Evolutionary conservation across 1,140 invertebrate species (phyloP).

Genomic region (Hydropsyche tenuis): DNA sequence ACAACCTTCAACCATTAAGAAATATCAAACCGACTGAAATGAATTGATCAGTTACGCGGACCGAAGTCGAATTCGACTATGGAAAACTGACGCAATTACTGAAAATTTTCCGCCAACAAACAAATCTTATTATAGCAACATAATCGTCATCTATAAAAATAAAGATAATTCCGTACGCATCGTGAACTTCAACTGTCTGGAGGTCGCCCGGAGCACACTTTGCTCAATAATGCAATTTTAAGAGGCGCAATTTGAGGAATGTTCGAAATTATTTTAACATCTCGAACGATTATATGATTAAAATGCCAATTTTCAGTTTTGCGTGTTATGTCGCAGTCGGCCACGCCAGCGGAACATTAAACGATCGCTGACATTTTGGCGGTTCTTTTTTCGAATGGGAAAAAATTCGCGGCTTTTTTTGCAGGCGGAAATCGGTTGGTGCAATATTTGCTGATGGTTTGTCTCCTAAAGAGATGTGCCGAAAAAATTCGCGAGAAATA

Average conservation of each 20-base stretch:
- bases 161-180: background rate
- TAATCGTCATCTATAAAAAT: too few relatives aligned
- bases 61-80: background rate
- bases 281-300: background rate
- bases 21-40: background rate
- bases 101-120: too few relatives aligned
- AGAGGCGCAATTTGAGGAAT: too few relatives aligned
- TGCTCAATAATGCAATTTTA: background rate
- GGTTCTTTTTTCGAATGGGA: constrained; percentile 1
- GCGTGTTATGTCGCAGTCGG: background rate
- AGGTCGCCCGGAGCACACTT: background rate
- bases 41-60: constrained; percentile 8
- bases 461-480: too few relatives aligned
- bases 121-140: too few relatives aligned
- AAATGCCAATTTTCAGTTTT: background rate
- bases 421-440: constrained; percentile 19
- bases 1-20: constrained; percentile 7
- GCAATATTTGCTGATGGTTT: background rate
- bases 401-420: constrained; percentile 25
- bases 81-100: too few relatives aligned
- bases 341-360: constrained; percentile 21
- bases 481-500: too few relatives aligned
- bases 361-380: background rate
- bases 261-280: too few relatives aligned
- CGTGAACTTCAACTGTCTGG: constrained; percentile 16